Evolutionary conservation across 2,888 invertebrate genomes (phyloP).

Genomic region (Philhelius pedissequus): DNA sequence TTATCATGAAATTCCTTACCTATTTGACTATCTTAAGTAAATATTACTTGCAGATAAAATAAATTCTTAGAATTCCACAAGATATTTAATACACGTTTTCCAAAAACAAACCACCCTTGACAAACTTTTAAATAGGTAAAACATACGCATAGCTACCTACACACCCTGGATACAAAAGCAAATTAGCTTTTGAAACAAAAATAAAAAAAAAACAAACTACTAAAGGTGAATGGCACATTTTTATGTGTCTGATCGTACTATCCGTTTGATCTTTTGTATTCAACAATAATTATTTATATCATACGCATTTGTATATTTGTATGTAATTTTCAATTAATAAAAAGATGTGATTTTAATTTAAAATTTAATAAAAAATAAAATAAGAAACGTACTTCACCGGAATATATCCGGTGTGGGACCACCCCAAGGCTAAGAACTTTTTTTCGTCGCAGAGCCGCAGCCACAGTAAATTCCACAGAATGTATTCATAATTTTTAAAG

Average conservation of each 20-base stretch:
- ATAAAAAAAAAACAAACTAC: background rate
- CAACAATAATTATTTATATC: background rate
- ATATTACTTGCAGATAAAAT: slow-evolving; percentile 47
- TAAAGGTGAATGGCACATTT: slow-evolving; percentile 23
- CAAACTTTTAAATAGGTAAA: background rate
- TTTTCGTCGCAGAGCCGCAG: background rate
- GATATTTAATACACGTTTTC: background rate
- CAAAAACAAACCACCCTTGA: background rate
- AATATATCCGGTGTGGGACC: slow-evolving; percentile 23
- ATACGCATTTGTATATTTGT: background rate
- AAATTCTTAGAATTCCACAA: slow-evolving; percentile 41
- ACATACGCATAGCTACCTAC: background rate
- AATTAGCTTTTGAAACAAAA: background rate
- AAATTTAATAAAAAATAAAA: background rate
- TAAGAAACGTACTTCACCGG: slow-evolving; percentile 1
- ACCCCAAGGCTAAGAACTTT: slow-evolving; percentile 12
- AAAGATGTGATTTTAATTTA: background rate
- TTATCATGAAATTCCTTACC: slow-evolving; percentile 49
- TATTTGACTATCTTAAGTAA: slow-evolving; percentile 54
- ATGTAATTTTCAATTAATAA: background rate
- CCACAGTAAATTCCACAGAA: slow-evolving; percentile 37
- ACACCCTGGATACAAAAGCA: background rate
- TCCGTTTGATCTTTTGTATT: background rate
- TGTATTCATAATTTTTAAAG: background rate
- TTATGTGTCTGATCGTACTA: background rate